These are phyloP conservation scores for Cataglyphis hispanica DNA, from an alignment of 1,140 invertebrate genomes.

Conservation along the genomic window DNA sequence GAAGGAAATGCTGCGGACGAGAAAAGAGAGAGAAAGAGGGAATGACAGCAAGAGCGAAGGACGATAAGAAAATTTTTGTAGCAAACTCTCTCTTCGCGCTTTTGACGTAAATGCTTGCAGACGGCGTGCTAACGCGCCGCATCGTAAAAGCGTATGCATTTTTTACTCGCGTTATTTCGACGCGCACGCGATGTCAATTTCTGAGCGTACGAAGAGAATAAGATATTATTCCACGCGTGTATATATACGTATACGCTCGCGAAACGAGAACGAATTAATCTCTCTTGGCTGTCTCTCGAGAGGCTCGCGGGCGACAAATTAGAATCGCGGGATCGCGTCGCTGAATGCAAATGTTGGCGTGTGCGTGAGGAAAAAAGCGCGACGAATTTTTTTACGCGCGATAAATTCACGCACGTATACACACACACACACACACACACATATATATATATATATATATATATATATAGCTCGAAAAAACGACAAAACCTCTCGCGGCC, in stretches of 20 bases:
- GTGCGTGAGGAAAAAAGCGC: neutral
- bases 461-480: neutral
- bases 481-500: neutral
- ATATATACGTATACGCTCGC: neutral
- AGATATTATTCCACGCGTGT: conserved; percentile 39
- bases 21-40: neutral
- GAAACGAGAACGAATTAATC: conserved; percentile 33
- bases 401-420: conserved; percentile 13
- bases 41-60: neutral
- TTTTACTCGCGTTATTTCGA: conserved; percentile 57
- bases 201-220: conserved; percentile 35
- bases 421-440: neutral
- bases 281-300: conserved; percentile 12
- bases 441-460: too few relatives aligned
- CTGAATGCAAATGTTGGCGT: conserved; percentile 19
- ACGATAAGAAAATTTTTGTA: conserved; percentile 56
- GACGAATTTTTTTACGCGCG: conserved; percentile 35
- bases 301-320: conserved; percentile 18
- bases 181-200: conserved; percentile 53
- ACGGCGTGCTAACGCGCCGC: conserved; percentile 44
- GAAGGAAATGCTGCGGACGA: conserved; percentile 10
- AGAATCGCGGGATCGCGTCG: conserved; percentile 23
- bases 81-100: conserved; percentile 26
- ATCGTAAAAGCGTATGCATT: conserved; percentile 55
- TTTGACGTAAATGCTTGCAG: conserved; percentile 51